These are phyloP conservation scores for Schizopygopsis pylzovi DNA, from an alignment of 2,797 vertebrate genomes.

Conservation along the genomic window DNA sequence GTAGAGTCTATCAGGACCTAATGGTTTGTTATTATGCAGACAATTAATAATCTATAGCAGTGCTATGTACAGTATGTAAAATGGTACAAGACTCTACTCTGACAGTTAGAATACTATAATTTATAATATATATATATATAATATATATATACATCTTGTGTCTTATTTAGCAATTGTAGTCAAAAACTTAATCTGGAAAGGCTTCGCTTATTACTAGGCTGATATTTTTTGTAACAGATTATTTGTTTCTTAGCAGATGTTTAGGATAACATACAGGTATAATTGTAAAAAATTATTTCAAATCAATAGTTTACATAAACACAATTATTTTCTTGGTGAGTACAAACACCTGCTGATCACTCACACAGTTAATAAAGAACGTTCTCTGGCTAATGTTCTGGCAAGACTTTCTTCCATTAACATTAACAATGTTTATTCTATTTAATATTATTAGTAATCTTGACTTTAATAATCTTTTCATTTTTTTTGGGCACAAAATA, in stretches of 20 bases:
- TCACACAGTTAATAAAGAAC: background rate
- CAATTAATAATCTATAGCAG: background rate
- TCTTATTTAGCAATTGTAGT: background rate
- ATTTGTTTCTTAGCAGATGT: background rate
- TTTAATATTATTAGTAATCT: no score
- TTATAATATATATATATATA: background rate
- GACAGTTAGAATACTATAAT: no score
- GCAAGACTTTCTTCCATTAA: background rate
- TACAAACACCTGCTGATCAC: background rate
- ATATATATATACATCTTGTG: background rate
- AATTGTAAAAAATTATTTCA: no score
- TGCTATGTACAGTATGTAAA: background rate
- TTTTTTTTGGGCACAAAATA: no score
- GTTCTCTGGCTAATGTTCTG: background rate
- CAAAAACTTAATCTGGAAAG: background rate
- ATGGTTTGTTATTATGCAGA: background rate
- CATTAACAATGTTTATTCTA: no score
- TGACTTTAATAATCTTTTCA: background rate
- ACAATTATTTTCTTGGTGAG: no score
- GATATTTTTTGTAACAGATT: background rate
- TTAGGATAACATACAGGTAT: background rate
- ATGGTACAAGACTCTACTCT: background rate
- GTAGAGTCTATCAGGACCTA: background rate
- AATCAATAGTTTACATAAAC: no score
- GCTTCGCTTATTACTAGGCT: no score